Evolutionary conservation across 2,797 vertebrate species (phyloP).

Genomic region (Gambelia wislizenii): DNA sequence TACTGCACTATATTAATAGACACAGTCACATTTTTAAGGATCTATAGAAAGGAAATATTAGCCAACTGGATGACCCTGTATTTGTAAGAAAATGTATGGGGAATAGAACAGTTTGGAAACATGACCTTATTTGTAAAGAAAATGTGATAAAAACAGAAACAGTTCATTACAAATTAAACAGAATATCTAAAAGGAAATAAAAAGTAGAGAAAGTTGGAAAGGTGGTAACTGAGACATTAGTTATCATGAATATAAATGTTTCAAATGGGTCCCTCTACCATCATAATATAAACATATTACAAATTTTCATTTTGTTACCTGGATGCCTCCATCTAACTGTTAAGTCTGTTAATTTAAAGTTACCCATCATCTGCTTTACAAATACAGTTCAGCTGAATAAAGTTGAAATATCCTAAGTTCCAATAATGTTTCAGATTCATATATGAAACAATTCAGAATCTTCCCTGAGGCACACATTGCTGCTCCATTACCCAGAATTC

Average conservation of each 20-base stretch:
- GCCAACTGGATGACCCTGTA: constrained; percentile 7
- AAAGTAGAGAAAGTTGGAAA: constrained; percentile 50
- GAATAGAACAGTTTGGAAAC: constrained; percentile 45
- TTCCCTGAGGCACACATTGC: constrained; percentile 77
- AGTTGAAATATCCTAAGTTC: constrained; percentile 74
- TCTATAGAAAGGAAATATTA: constrained; percentile 46
- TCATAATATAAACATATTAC: constrained; percentile 2
- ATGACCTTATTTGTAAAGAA: constrained; percentile 35
- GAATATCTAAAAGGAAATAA: constrained; percentile 49
- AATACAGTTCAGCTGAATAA: constrained; percentile 75
- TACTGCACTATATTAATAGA: background rate
- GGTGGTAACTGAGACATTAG: constrained; percentile 46
- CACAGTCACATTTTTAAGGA: constrained; percentile 39
- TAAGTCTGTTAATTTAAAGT: background rate
- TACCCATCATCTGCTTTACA: constrained; percentile 49
- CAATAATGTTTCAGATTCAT: constrained; percentile 80
- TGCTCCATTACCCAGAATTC: constrained; percentile 71
- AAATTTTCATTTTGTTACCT: background rate
- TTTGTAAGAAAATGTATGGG: constrained; percentile 59
- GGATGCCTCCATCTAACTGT: constrained; percentile 38
- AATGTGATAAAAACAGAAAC: constrained; percentile 50
- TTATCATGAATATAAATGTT: constrained; percentile 36
- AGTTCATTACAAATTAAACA: constrained; percentile 3
- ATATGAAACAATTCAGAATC: constrained; percentile 81
- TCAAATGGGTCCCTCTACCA: constrained; percentile 46